These are phyloP conservation scores for Drosophila aldrichi DNA, from an alignment of 2,888 invertebrate species.

Conservation along the genomic window DNA sequence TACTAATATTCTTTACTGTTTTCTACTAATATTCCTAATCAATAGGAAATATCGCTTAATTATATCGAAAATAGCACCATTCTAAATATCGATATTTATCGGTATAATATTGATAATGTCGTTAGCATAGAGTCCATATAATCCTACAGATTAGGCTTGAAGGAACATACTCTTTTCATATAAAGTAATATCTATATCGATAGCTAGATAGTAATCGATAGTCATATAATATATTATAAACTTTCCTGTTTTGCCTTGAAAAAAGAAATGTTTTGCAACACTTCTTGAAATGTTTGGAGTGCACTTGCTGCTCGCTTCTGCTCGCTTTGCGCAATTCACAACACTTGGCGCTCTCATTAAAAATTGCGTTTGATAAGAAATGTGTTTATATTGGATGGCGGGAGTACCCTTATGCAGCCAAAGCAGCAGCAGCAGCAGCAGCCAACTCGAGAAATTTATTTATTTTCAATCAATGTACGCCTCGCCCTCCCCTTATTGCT, in stretches of 20 bases:
- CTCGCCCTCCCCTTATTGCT: not conserved
- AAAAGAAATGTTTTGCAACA: not conserved
- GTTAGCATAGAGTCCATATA: no score
- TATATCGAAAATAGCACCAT: no score
- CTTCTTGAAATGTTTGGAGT: not conserved
- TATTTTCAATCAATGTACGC: conserved; percentile 73
- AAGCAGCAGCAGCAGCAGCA: not conserved
- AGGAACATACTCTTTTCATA: not conserved
- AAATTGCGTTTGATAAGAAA: conserved; percentile 21
- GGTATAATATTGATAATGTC: no score
- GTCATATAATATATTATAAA: no score
- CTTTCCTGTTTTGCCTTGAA: not conserved
- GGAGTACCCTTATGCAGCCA: conserved; percentile 25
- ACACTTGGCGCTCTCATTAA: conserved; percentile 12
- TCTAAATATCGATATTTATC: no score
- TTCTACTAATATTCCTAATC: not conserved
- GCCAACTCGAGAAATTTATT: conserved; percentile 57
- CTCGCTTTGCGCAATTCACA: conserved; percentile 6
- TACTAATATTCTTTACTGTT: no score
- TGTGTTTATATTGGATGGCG: conserved; percentile 12
- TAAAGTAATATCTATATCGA: no score
- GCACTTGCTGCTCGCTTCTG: not conserved
- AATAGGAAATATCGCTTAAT: no score
- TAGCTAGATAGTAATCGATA: not conserved
- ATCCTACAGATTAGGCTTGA: no score